Evolutionary conservation across 2,888 invertebrate species (phyloP).

Genomic region (Dasysyrphus albostriatus): DNA sequence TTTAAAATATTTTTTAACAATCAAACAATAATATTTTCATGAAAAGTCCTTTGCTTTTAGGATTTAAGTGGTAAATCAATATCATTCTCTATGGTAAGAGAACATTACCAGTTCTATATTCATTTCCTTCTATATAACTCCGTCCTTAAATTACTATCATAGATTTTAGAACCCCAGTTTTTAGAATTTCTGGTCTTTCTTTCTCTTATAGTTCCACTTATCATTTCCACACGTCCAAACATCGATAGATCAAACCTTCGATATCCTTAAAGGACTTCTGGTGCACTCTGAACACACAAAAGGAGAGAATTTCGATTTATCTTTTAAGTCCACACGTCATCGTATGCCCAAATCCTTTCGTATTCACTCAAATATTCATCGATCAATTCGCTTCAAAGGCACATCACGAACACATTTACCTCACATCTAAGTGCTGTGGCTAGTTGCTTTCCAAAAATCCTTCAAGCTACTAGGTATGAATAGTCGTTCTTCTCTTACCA

Average conservation of each 20-base stretch:
- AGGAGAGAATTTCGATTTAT: constrained; percentile 48
- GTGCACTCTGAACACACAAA: constrained; percentile 20
- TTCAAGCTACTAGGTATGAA: constrained; percentile 8
- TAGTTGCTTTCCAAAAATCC: constrained; percentile 26
- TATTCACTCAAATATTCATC: constrained; percentile 49
- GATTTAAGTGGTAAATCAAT: background rate
- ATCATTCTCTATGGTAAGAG: background rate
- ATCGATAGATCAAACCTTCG: constrained; percentile 29
- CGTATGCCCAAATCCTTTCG: constrained; percentile 29
- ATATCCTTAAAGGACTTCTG: constrained; percentile 11
- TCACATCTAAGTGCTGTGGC: background rate
- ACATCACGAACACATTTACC: constrained; percentile 22
- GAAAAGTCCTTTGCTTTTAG: background rate
- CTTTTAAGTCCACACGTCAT: constrained; percentile 38
- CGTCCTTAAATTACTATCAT: constrained; percentile 22
- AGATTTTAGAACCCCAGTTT: background rate
- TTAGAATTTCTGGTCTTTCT: constrained; percentile 16
- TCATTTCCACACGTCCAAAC: constrained; percentile 53
- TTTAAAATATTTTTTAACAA: too few relatives aligned
- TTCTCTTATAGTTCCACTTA: constrained; percentile 43
- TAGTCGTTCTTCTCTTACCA: constrained; percentile 11
- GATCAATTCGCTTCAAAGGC: constrained; percentile 34
- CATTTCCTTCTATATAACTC: background rate
- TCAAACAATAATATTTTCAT: too few relatives aligned
- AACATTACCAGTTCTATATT: background rate